Conservation (phyloP, 37 sponge, comb jelly and placozoan species). For the Aplysina aerophoba region DNA sequence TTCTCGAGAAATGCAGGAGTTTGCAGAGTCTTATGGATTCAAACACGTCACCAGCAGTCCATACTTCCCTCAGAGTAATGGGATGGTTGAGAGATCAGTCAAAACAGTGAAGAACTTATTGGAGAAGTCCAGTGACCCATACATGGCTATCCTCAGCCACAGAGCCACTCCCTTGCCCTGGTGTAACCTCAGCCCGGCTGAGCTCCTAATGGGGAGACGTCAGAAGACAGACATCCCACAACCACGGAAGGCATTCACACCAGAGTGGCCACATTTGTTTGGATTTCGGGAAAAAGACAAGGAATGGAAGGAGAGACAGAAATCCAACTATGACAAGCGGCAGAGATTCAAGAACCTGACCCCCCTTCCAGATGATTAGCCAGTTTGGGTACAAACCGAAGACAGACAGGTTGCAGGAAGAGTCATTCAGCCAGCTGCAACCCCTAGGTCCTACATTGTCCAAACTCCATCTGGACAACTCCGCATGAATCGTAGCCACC, state of each 20-base stretch:
- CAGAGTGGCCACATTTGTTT: slow-evolving; percentile 1
- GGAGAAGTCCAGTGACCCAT: not conserved
- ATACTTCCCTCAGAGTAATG: too few relatives aligned
- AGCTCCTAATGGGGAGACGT: not conserved
- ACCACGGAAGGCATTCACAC: not conserved
- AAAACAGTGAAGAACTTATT: too few relatives aligned
- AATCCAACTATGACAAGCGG: not conserved
- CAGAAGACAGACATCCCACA: slow-evolving; percentile 13
- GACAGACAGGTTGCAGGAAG: not conserved
- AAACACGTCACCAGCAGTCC: too few relatives aligned
- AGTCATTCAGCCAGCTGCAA: not conserved
- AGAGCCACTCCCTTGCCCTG: slow-evolving; percentile 9
- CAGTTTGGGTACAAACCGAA: slow-evolving; percentile 14
- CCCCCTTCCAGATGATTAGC: not conserved
- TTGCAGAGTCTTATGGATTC: too few relatives aligned
- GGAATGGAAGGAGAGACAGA: slow-evolving; percentile 5
- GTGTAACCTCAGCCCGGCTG: not conserved
- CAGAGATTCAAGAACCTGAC: not conserved
- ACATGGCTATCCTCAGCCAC: not conserved
- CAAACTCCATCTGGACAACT: not conserved
- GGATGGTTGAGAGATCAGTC: too few relatives aligned
- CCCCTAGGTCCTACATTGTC: slow-evolving; percentile 21
- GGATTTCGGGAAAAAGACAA: not conserved
- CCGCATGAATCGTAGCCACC: not conserved
- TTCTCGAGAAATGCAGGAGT: too few relatives aligned